Evolutionary conservation across 2,113 vertebrate genomes (phyloP).

Genomic region (Rhodinocichla rosea): DNA sequence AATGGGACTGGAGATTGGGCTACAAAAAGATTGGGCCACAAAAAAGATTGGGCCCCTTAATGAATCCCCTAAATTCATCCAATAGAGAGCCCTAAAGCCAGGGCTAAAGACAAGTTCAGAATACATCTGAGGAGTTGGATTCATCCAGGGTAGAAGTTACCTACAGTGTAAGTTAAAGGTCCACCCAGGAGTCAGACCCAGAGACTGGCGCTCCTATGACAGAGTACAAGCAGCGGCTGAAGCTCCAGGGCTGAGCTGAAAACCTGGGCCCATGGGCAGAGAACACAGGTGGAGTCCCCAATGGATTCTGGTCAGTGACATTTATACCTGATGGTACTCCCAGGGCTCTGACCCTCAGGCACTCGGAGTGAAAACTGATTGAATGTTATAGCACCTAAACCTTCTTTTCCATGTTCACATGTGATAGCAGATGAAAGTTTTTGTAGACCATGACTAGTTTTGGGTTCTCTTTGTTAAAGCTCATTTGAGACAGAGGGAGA

Average conservation of each 20-base stretch:
- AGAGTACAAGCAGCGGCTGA: neutral
- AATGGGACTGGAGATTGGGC: neutral
- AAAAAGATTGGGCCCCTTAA: neutral
- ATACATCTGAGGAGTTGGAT: neutral
- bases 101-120: neutral
- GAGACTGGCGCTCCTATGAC: fast-evolving
- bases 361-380: neutral
- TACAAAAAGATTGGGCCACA: neutral
- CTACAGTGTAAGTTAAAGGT: neutral
- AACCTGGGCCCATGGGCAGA: neutral
- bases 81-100: neutral
- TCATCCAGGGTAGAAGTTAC: neutral
- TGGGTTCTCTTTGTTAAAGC: neutral
- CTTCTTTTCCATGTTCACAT: neutral
- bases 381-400: neutral
- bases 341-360: neutral
- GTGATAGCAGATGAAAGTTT: neutral
- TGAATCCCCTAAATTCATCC: neutral
- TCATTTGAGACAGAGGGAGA: neutral
- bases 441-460: neutral
- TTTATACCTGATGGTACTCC: neutral
- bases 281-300: neutral
- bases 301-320: fast-evolving
- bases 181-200: neutral
- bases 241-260: neutral